Base-by-base conservation (phyloP, 2,113 vertebrate species). In the Ammodramus savannarum region DNA sequence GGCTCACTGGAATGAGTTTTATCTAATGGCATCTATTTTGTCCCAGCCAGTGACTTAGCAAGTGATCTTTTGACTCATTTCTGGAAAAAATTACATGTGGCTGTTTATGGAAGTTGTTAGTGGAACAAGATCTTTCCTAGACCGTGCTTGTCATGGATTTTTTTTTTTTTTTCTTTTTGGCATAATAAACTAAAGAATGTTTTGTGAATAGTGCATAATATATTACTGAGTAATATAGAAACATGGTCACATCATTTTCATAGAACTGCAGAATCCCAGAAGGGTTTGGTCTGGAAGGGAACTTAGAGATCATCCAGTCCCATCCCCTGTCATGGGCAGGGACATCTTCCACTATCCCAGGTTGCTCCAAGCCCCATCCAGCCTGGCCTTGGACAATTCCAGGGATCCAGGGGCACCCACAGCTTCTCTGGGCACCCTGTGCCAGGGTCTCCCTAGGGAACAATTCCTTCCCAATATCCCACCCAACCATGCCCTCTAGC, bases 71-170 rank as follows among this genome's bases (percentile, higher is more conserved):
- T 95, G 84, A 93, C 81, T 94, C 67, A 75, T 62, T 91, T 62
- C 87, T 91, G 89, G 86, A 68, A 81, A 86, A 93, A 78, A n/a
- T 63, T 59, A 57, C 32, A 34, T 1, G 1, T 36, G 41, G 26
- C 31, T 94, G 34, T 54, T 90, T 52, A 55, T 69, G 43, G 65
- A 77, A 77, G 68, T 66, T 92, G 72, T 54, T 76, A 75, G 87
- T 39, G 78, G 81, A 94, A 89, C n/a, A 44, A 87, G 87, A 89
- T 78, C 74, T 91, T 89, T 78, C 49, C 81, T 77, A 79, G 74
- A 76, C 89, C 66, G 39, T 79, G n/a, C 46, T 91, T 29, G 2
- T 57, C 77, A 78, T 92, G 32, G 29, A n/a, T 51, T 26, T 54
- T 9, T 54, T 11, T 54, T 9, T 54, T 11, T 14, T 54, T 44